Base-by-base conservation (phyloP, 2,888 invertebrate species). In the Chloroclysta siterata region DNA sequence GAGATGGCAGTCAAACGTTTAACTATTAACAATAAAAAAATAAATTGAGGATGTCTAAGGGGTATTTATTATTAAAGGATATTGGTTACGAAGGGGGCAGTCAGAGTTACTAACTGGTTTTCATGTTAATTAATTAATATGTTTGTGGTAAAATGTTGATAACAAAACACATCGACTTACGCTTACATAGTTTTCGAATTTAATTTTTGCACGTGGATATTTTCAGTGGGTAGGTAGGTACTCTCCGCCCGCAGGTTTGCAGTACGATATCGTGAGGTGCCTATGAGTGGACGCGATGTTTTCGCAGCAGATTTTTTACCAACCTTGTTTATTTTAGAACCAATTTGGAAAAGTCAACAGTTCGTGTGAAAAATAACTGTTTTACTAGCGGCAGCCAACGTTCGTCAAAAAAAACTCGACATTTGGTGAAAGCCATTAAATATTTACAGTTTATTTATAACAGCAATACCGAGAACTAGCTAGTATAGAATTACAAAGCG, bases 271-370 rank as follows among this genome's bases (percentile, higher is more conserved):
- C 2, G 14, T 4, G 46, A 46, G 46, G 11, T 36, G 3, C 2
- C 22, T 22, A 10, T 8, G 11, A 36, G 51, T 33, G 51, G 36
- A 33, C 36, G n/a, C 29, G 7, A 51, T 51, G 17, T 52, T 17
- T 36, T 39, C 13, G 39, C 11, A 13, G 13, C 36, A 57, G 14
- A 22, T 50, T 17, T 42, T 50, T 41, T 50, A 57, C 50, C 57
- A 29, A 5, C 53, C 33, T n/a, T 60, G 39, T 58, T 58, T 44
- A 42, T 22, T 50, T 56, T 29, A 29, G 57, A 41, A 29, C 50
- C 57, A 57, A 57, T 57, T 50, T 41, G 50, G 29, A 50, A 55
- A 42, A 50, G 42, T 29, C 50, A 57, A 50, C 57, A 57, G 41
- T 41, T 57, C 50, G 50, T 41, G 57, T 42, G 57, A 57, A 57